These are phyloP conservation scores for Pardosa pseudoannulata DNA, from an alignment of 2,888 invertebrate species.

Conservation along the genomic window DNA sequence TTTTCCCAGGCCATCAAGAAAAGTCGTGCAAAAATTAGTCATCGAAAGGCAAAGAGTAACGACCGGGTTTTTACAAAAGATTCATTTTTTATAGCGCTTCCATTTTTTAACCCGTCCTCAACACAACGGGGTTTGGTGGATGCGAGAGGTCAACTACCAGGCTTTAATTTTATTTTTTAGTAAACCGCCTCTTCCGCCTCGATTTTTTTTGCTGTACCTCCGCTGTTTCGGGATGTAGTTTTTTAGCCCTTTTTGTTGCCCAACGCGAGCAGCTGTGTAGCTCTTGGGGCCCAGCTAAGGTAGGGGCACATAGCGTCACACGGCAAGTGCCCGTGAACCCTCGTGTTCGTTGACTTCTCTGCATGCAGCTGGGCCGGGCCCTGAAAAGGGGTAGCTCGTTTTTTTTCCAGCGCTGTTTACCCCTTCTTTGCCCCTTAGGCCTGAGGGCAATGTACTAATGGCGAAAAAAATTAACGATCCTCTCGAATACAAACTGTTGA, in stretches of 20 bases:
- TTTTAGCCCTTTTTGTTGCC: slow-evolving; percentile 32
- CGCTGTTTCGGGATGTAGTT: slow-evolving; percentile 55
- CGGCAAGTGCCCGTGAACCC: slow-evolving; percentile 58
- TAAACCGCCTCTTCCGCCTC: slow-evolving; percentile 57
- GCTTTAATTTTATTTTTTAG: slow-evolving; percentile 26
- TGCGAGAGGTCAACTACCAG: slow-evolving; percentile 64
- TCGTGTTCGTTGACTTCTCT: slow-evolving; percentile 61
- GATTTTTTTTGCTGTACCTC: slow-evolving; percentile 13
- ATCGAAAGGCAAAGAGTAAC: slow-evolving; percentile 58
- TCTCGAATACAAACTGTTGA: neutral
- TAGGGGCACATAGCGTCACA: slow-evolving; percentile 61
- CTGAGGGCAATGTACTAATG: slow-evolving; percentile 44
- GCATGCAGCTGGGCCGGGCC: slow-evolving; percentile 34
- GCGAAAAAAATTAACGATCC: neutral
- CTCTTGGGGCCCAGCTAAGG: slow-evolving; percentile 23
- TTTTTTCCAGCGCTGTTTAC: slow-evolving; percentile 39
- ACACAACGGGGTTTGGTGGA: slow-evolving; percentile 39
- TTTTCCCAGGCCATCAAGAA: slow-evolving; percentile 61
- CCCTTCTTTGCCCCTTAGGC: slow-evolving; percentile 53
- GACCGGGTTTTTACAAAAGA: slow-evolving; percentile 59
- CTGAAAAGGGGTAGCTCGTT: slow-evolving; percentile 40
- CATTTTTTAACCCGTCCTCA: slow-evolving; percentile 67
- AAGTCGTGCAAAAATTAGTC: slow-evolving; percentile 66
- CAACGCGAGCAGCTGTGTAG: slow-evolving; percentile 41
- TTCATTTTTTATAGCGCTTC: slow-evolving; percentile 29